phyloP scores from a whole-genome alignment of 2,113 vertebrate species.

The Hemibagrus wyckioides region DNA sequence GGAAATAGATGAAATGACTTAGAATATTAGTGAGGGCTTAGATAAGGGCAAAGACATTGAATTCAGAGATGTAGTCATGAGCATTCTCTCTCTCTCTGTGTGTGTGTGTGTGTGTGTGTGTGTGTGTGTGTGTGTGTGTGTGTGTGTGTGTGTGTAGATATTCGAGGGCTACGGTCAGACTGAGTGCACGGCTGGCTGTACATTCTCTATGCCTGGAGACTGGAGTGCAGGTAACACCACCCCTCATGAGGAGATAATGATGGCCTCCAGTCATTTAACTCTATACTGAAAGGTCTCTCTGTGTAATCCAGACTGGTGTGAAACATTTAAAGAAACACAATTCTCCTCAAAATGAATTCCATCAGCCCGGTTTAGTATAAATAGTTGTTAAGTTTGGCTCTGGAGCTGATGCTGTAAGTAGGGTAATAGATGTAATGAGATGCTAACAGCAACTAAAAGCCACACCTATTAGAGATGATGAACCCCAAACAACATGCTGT shows the following conservation, averaged over 20 bases:
- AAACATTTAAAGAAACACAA: background rate
- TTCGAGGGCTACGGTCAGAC: slow-evolving; percentile 81
- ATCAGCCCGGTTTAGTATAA: background rate
- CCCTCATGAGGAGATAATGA: background rate
- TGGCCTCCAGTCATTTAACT: background rate
- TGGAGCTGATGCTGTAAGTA: background rate
- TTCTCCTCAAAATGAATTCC: background rate
- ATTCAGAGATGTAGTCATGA: background rate
- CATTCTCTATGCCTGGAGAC: slow-evolving; percentile 80
- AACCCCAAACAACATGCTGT: background rate
- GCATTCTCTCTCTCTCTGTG: background rate
- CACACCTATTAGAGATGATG: background rate
- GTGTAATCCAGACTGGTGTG: background rate
- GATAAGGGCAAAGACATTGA: background rate
- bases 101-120: slow-evolving; percentile 8
- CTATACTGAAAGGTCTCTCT: background rate
- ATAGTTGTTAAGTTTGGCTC: background rate
- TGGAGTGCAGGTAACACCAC: slow-evolving; percentile 69
- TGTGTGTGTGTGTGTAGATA: slow-evolving; percentile 58
- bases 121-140: slow-evolving; percentile 16
- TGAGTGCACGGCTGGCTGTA: slow-evolving; percentile 79
- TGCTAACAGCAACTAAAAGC: background rate
- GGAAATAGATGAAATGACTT: background rate
- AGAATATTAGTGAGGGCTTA: background rate
- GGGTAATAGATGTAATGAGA: background rate